A percentile compares a stretch with the other conserved stretches of the same genome.
These are phyloP conservation scores for Styela plicata DNA, from an alignment of 23 tunicate genomes.

Conservation along the genomic window DNA sequence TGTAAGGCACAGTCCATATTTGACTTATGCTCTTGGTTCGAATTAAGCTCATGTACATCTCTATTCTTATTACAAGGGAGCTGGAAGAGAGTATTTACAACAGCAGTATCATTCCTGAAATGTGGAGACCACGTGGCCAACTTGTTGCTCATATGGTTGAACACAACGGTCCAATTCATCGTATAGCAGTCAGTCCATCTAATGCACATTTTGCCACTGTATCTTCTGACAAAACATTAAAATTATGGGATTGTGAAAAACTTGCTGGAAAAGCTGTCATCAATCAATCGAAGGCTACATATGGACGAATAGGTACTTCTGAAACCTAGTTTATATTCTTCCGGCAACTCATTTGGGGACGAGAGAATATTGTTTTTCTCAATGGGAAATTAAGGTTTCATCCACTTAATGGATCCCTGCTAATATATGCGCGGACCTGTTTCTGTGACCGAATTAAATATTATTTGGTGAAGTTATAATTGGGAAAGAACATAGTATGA, in stretches of 20 bases:
- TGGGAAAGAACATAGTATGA: no score
- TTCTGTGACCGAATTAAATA: no score
- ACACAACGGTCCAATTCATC: slow-evolving; percentile 81
- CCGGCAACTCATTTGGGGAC: no score
- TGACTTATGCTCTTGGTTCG: no score
- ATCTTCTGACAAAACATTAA: slow-evolving; percentile 63
- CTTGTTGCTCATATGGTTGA: slow-evolving; percentile 89
- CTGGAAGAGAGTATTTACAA: slow-evolving; percentile 61
- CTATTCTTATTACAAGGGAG: neutral
- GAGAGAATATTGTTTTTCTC: no score
- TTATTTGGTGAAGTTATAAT: no score
- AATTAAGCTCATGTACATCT: no score
- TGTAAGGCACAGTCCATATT: no score
- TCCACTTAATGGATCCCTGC: no score
- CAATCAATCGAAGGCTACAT: slow-evolving; percentile 73
- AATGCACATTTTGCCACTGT: slow-evolving; percentile 81
- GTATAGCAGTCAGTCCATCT: slow-evolving; percentile 55
- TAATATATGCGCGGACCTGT: no score
- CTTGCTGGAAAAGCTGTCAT: slow-evolving; percentile 72
- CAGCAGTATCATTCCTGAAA: slow-evolving; percentile 20
- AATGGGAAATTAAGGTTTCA: no score
- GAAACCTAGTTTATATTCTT: no score
- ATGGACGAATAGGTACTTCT: slow-evolving; percentile 32
- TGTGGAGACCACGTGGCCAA: slow-evolving; percentile 77
- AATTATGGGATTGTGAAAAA: slow-evolving; percentile 68